Conservation (phyloP, 1,140 invertebrate species). For the Pseudomyrmex pallidus region DNA sequence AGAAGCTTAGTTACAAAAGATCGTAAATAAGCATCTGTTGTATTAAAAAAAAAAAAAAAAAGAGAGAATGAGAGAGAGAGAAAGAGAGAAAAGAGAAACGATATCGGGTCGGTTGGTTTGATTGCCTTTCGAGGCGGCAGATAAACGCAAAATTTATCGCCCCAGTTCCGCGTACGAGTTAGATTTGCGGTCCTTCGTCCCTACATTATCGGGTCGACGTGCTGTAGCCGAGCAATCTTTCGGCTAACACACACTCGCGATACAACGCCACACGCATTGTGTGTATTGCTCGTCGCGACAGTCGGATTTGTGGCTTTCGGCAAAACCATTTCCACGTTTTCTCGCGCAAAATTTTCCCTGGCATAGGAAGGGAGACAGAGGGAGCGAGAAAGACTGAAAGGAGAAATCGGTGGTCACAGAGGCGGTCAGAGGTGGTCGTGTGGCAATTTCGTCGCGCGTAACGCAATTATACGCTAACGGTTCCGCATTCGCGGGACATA, state of each 20-base stretch:
- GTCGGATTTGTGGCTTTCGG: slow-evolving; percentile 69
- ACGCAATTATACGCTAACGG: slow-evolving; percentile 47
- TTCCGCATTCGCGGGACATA: background rate
- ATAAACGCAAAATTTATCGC: slow-evolving; percentile 46
- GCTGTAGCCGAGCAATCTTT: slow-evolving; percentile 32
- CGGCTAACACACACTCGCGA: slow-evolving; percentile 12
- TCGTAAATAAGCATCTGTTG: slow-evolving; percentile 30
- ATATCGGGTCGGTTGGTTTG: background rate
- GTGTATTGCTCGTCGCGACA: slow-evolving; percentile 32
- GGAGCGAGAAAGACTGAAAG: background rate
- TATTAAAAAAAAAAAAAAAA: slow-evolving; percentile 32
- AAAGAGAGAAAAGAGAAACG: background rate
- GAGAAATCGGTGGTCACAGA: background rate
- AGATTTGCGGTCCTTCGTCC: slow-evolving; percentile 49
- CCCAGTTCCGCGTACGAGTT: slow-evolving; percentile 30
- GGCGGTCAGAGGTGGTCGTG: slow-evolving; percentile 5
- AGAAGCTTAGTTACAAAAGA: background rate
- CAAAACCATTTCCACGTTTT: slow-evolving; percentile 48
- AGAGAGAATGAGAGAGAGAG: background rate
- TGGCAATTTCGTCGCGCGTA: slow-evolving; percentile 49
- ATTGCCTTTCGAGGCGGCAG: slow-evolving; percentile 28
- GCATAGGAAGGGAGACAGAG: background rate
- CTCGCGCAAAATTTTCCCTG: slow-evolving; percentile 30
- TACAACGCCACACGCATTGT: background rate
- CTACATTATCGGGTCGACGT: slow-evolving; percentile 31